Evolutionary conservation across 2,888 invertebrate species (phyloP).

Genomic region (Drosophila hamatofila): DNA sequence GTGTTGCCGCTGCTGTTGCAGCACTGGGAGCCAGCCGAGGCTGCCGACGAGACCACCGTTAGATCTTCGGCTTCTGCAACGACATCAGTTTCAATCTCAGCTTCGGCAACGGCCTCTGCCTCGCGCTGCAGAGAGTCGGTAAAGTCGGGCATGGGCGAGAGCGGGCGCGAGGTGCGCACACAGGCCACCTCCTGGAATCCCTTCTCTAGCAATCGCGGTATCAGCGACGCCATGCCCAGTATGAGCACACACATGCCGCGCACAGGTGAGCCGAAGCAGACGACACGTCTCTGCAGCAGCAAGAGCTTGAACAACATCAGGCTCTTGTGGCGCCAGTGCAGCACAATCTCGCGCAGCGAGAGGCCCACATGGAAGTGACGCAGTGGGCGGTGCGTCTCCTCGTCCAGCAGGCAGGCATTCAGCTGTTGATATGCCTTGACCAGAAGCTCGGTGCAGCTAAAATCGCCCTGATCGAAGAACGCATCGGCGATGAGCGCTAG

Average conservation of each 20-base stretch:
- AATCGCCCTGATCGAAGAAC: slow-evolving; percentile 98
- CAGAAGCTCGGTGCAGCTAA: slow-evolving; percentile 93
- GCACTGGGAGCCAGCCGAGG: slow-evolving; percentile 63
- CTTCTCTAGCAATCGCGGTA: slow-evolving; percentile 94
- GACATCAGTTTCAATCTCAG: slow-evolving; percentile 38
- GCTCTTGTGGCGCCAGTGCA: slow-evolving; percentile 94
- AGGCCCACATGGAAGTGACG: slow-evolving; percentile 84
- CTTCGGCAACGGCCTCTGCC: slow-evolving; percentile 41
- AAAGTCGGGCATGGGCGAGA: slow-evolving; percentile 90
- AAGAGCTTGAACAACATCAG: slow-evolving; percentile 96
- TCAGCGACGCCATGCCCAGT: slow-evolving; percentile 94
- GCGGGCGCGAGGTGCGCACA: slow-evolving; percentile 90
- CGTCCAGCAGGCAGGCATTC: slow-evolving; percentile 90
- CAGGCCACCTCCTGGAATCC: slow-evolving; percentile 94
- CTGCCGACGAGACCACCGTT: slow-evolving; percentile 68
- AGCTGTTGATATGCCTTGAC: slow-evolving; percentile 97
- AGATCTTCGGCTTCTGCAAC: slow-evolving; percentile 63
- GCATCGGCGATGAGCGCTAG: slow-evolving; percentile 98
- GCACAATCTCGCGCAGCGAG: slow-evolving; percentile 83
- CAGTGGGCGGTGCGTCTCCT: slow-evolving; percentile 87
- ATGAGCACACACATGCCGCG: slow-evolving; percentile 94
- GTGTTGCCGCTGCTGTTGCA: slow-evolving; percentile 78
- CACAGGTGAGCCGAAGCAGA: slow-evolving; percentile 97
- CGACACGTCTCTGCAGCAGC: slow-evolving; percentile 93
- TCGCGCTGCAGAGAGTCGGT: slow-evolving; percentile 82